Evolutionary conservation across 2,888 invertebrate genomes (phyloP), one percentile per base, ranked within the genome.

Genomic region (Thymelicus sylvestris): DNA sequence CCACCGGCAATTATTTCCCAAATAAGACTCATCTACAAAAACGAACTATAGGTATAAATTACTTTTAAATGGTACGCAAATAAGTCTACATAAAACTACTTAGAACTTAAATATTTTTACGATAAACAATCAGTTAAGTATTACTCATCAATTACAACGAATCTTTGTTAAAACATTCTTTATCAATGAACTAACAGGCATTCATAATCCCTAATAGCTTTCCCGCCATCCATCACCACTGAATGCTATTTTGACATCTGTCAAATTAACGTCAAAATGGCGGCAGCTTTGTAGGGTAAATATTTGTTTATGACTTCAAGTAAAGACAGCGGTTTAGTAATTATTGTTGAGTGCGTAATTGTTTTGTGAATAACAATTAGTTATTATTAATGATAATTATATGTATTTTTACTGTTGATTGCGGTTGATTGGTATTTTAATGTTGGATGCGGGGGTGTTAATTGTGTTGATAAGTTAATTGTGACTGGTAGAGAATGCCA

Each of bases 201-300:
- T 61, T 50, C 48, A 7, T 67, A 67, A 67, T 50, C 67, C 61
- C 57, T 57, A 57, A 10, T 55, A 55, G 47, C 50, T 61, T 59
- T 59, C 59, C 65, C 60, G 65, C 59, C 69, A 75, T 75, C 74
- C 67, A 76, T 76, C 76, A 75, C 60, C 19, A 47, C 59, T 71
- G 71, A 74, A 72, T 67, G 72, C 77, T 86, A 81, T 84, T 86
- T 87, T 91, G 92, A 91, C 91, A 90, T 87, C 88, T 91, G 91
- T 92, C 92, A 92, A 90, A 92, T 86, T 89, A 90, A 78, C 75
- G 79, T 79, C 77, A 78, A 78, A 73, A 77, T 76, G 74, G 74
- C 77, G 64, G 76, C 73, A 63, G 69, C 76, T 77, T 78, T 76
- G 75, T 74, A 47, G 57, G 63, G 69, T 57, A 69, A 69, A 69